Base-by-base conservation (phyloP, 2,888 invertebrate genomes). In the Drepanosiphum platanoidis region DNA sequence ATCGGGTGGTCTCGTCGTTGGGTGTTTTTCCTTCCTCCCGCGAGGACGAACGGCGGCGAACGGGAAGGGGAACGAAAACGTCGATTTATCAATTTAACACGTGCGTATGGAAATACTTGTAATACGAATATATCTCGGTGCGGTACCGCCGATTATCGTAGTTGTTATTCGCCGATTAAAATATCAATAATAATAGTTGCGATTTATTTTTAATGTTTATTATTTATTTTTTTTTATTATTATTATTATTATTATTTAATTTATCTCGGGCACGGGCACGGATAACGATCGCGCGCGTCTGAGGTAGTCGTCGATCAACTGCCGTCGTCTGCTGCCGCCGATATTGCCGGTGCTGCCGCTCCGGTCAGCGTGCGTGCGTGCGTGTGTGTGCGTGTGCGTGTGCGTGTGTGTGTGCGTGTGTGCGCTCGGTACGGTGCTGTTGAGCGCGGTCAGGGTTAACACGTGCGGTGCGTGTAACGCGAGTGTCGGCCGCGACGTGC, bases 381-480 rank as follows among this genome's bases (percentile, higher is more conserved):
- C n/a, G n/a, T n/a, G n/a, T n/a, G n/a, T n/a, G n/a, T n/a, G n/a
- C n/a, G n/a, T n/a, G n/a, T n/a, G n/a, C n/a, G n/a, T n/a, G n/a
- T n/a, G n/a, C n/a, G n/a, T n/a, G n/a, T n/a, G n/a, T n/a, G n/a
- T n/a, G n/a, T n/a, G n/a, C n/a, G n/a, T n/a, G n/a, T n/a, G n/a
- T n/a, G n/a, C n/a, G n/a, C n/a, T n/a, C n/a, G n/a, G n/a, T n/a
- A 58, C 36, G 30, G 22, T 70, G 36, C 52, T 72, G 81, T 82
- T 82, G 81, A 39, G 81, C 72, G 81, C 81, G 81, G 81, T 82
- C 81, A 82, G 81, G 81, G 81, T 82, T 82, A 82, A 82, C 81
- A 82, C 81, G 81, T 82, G 81, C 58, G 80, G 81, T 82, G 81
- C 58, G 80, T 22, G 68, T 46, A 32, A 32, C 68, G 70, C 52